A percentile compares a stretch with the other conserved stretches of the same genome.
phyloP scores from a whole-genome alignment of 2,797 vertebrate genomes.

The Melanogrammus aeglefinus region DNA sequence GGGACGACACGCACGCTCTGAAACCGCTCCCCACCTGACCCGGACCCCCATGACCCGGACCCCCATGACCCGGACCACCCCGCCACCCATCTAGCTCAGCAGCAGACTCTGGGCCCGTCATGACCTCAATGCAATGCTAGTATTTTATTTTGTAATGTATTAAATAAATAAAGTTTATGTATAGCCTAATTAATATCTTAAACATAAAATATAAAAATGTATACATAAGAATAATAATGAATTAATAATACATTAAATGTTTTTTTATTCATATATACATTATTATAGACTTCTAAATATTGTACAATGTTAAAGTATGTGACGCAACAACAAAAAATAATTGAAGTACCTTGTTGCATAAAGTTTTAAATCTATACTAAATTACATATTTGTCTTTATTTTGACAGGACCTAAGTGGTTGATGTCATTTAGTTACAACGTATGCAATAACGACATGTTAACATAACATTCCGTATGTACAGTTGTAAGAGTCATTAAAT shows the following conservation, averaged over 20 bases:
- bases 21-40: not conserved
- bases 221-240: too few relatives aligned
- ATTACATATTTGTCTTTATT: not conserved
- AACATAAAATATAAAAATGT: too few relatives aligned
- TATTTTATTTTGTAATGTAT: too few relatives aligned
- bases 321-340: not conserved
- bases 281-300: not conserved
- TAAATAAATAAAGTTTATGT: too few relatives aligned
- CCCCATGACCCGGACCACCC: not conserved
- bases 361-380: not conserved
- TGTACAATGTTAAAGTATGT: not conserved
- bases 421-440: not conserved
- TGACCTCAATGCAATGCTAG: not conserved
- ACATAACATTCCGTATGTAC: not conserved
- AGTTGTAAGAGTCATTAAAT: not conserved
- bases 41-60: not conserved
- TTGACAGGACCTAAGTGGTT: not conserved
- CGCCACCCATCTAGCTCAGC: not conserved
- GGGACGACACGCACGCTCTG: slow-evolving; percentile 40
- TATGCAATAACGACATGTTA: not conserved
- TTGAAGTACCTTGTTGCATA: not conserved
- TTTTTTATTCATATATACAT: too few relatives aligned
- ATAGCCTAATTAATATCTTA: too few relatives aligned
- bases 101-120: not conserved
- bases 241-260: too few relatives aligned